Evolutionary conservation across 64 coral and sea anemone genomes (phyloP).

Genomic region (Porites lutea): DNA sequence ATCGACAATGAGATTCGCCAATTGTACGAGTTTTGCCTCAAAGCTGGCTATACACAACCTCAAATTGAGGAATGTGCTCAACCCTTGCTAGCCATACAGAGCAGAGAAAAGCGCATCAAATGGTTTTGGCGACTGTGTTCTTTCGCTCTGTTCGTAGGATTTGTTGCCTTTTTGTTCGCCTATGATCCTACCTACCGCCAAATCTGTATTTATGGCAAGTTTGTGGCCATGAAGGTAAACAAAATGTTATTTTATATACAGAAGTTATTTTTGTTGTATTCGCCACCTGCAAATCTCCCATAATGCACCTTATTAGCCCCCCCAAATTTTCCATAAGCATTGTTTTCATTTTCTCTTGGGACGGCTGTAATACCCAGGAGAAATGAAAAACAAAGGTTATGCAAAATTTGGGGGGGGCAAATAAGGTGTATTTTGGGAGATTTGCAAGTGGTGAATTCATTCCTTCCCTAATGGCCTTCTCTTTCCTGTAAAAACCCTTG

Average conservation of each 20-base stretch:
- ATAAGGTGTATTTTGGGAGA: too few relatives aligned
- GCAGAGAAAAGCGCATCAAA: conserved; percentile 66
- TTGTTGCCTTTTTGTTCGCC: conserved; percentile 65
- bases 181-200: conserved; percentile 77
- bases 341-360: too few relatives aligned
- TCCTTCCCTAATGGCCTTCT: too few relatives aligned
- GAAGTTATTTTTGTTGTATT: not conserved
- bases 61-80: conserved; percentile 90
- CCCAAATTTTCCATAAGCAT: too few relatives aligned
- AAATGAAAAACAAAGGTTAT: too few relatives aligned
- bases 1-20: conserved; percentile 88
- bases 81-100: conserved; percentile 77
- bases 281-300: too few relatives aligned
- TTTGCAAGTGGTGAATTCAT: too few relatives aligned
- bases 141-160: conserved; percentile 45
- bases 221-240: conserved; percentile 66
- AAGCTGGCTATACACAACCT: conserved; percentile 81
- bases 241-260: not conserved
- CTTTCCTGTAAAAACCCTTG: too few relatives aligned
- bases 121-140: conserved; percentile 69
- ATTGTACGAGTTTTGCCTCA: conserved; percentile 87
- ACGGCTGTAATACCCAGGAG: too few relatives aligned
- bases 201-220: conserved; percentile 88
- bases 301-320: too few relatives aligned
- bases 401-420: too few relatives aligned